Conservation (phyloP, 2,888 invertebrate genomes). For the Pseudanteris insignis region DNA sequence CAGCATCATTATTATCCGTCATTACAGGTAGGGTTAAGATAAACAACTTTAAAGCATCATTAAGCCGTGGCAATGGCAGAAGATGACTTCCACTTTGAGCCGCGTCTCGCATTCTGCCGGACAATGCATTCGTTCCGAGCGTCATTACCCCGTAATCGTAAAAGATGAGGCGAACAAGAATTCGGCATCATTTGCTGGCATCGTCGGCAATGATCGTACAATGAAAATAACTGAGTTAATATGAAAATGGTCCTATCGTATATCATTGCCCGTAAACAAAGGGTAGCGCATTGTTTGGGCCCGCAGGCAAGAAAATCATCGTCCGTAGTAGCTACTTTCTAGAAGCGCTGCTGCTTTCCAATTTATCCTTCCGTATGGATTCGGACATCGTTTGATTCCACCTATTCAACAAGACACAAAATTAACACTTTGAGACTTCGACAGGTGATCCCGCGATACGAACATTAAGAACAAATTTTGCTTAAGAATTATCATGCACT, state of each 20-base stretch:
- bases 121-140: constrained; percentile 22
- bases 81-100: neutral
- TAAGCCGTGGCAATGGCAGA: constrained; percentile 5
- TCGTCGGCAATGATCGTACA: constrained; percentile 8
- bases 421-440: no score
- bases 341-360: constrained; percentile 13
- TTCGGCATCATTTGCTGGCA: constrained; percentile 20
- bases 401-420: no score
- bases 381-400: no score
- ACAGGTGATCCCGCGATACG: no score
- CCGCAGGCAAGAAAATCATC: constrained; percentile 9
- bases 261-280: constrained; percentile 16
- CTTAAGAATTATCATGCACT: no score
- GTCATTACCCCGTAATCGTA: constrained; percentile 23
- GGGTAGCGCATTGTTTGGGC: neutral
- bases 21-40: constrained; percentile 24
- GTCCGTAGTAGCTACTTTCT: constrained; percentile 10
- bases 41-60: constrained; percentile 24
- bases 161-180: constrained; percentile 17
- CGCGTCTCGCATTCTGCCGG: no score
- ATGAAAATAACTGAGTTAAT: constrained; percentile 26
- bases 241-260: constrained; percentile 25
- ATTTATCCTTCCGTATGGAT: constrained; percentile 10
- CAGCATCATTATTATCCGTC: constrained; percentile 26
- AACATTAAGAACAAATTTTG: no score